These are phyloP conservation scores for Trachurus trachurus DNA, from an alignment of 2,797 vertebrate genomes.

Conservation along the genomic window DNA sequence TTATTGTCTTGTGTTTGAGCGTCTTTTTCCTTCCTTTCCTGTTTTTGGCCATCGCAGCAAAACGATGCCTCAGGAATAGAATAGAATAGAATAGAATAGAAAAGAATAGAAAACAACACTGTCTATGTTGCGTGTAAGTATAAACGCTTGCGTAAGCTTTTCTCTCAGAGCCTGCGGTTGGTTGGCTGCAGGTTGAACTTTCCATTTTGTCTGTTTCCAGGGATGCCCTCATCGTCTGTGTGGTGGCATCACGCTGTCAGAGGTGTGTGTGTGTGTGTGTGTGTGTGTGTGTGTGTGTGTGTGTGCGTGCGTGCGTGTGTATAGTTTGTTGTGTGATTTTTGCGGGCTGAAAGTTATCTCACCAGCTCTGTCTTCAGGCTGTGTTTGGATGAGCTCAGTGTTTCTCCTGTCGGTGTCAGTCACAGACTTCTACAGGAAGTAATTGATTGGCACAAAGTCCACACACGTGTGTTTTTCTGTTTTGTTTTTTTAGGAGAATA, in stretches of 20 bases:
- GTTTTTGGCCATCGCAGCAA: conserved; percentile 65
- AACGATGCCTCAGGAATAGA: conserved; percentile 6
- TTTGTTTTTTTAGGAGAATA: not conserved
- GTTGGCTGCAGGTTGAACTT: conserved; percentile 66
- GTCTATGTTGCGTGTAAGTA: conserved; percentile 36
- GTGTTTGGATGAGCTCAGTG: conserved; percentile 38
- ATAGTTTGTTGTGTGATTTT: conserved; percentile 9
- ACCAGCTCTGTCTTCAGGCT: conserved; percentile 39
- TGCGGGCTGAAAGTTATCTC: conserved; percentile 28
- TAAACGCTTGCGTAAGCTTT: conserved; percentile 53
- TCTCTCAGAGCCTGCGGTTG: conserved; percentile 44
- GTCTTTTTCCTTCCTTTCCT: conserved; percentile 46
- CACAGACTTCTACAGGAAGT: conserved; percentile 20
- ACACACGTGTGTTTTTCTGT: not conserved
- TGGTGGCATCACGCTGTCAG: conserved; percentile 45
- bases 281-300: conserved; percentile 28
- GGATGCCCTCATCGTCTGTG: conserved; percentile 65
- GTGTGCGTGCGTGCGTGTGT: conserved; percentile 30
- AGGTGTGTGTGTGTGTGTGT: conserved; percentile 35
- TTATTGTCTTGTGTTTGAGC: conserved; percentile 61
- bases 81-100: conserved; percentile 21
- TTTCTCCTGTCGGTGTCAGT: conserved; percentile 19
- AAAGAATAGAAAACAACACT: conserved; percentile 20
- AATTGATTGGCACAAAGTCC: conserved; percentile 28
- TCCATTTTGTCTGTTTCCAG: conserved; percentile 58